A percentile compares a stretch with the other conserved stretches of the same genome.
These are phyloP conservation scores for Drosophila jambulina DNA, from an alignment of 1,140 invertebrate species.

Conservation along the genomic window DNA sequence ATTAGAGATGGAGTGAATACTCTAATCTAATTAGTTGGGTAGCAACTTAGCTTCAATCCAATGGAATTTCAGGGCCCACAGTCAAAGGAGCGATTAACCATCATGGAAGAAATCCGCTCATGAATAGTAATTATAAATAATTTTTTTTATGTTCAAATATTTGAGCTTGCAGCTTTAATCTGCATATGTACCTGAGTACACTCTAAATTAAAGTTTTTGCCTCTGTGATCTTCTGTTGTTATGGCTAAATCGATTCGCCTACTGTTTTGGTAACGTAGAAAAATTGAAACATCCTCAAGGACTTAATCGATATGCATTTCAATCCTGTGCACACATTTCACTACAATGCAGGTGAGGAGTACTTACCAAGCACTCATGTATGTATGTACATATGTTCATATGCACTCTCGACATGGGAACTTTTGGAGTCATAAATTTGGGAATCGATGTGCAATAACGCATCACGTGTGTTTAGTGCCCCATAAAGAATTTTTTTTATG, in stretches of 20 bases:
- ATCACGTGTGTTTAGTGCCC: constrained; percentile 31
- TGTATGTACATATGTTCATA: not conserved
- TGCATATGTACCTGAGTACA: too few relatives aligned
- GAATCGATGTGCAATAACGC: constrained; percentile 53
- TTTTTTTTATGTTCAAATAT: too few relatives aligned
- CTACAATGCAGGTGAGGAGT: constrained; percentile 23
- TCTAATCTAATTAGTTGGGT: not conserved
- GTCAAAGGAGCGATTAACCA: not conserved
- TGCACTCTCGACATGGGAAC: too few relatives aligned
- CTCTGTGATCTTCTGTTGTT: not conserved
- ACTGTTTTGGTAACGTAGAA: not conserved
- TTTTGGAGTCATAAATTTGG: constrained; percentile 46
- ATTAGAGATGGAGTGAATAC: not conserved
- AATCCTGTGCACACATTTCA: not conserved
- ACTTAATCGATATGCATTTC: not conserved
- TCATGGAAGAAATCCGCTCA: not conserved
- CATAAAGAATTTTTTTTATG: constrained; percentile 64
- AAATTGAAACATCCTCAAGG: not conserved
- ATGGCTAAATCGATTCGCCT: not conserved
- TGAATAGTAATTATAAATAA: too few relatives aligned
- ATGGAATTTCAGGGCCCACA: not conserved
- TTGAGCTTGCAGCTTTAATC: too few relatives aligned
- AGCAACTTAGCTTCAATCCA: not conserved
- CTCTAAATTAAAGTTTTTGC: not conserved
- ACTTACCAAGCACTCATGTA: constrained; percentile 24